Base-by-base conservation (phyloP, 2,113 vertebrate species). In the Echinops telfairi region DNA sequence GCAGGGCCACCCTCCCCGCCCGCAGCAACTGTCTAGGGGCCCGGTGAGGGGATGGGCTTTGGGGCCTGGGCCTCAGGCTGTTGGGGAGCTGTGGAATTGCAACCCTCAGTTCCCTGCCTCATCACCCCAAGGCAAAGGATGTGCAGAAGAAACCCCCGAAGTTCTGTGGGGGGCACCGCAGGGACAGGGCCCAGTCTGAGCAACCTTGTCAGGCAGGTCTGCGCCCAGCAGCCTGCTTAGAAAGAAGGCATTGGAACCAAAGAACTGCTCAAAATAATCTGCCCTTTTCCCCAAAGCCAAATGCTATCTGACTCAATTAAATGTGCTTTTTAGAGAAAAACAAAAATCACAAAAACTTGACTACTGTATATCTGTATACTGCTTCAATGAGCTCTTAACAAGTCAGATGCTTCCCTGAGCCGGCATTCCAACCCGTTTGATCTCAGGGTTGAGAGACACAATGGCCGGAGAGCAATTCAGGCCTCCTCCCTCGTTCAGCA, bases 11-110 rank as follows among this genome's bases (percentile, higher is more conserved):
- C 1, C 15, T 43, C 53, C 36, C 80, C 0, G 17, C 88, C 94
- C 38, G 53, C 96, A 93, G 93, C 94, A 90, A 91, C 96, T 93
- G 94, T 90, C 66, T 91, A 19, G 91, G 29, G 62, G 94, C 94
- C 95, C 75, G n/a, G 94, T 79, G 96, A 88, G 57, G 83, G 4
- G 12, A 58, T 6, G 3, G 4, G 11, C 68, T 23, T 2, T 14
- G 5, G 0, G 93, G 88, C 92, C 97, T 94, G 75, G 83, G 81
- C 91, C 97, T 95, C 85, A 62, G 83, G 81, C 68, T 83, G 96
- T 79, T 90, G 60, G 95, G 71, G 90, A 95, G 73, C 94, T 88
- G 58, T 76, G 90, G 90, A 86, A 94, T 90, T 83, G 88, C 71
- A 90, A 91, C 84, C 89, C 91, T 93, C 70, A 88, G n/a, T 22